Base-by-base conservation (phyloP, 2,888 invertebrate genomes). In the Erebia palarica region DNA sequence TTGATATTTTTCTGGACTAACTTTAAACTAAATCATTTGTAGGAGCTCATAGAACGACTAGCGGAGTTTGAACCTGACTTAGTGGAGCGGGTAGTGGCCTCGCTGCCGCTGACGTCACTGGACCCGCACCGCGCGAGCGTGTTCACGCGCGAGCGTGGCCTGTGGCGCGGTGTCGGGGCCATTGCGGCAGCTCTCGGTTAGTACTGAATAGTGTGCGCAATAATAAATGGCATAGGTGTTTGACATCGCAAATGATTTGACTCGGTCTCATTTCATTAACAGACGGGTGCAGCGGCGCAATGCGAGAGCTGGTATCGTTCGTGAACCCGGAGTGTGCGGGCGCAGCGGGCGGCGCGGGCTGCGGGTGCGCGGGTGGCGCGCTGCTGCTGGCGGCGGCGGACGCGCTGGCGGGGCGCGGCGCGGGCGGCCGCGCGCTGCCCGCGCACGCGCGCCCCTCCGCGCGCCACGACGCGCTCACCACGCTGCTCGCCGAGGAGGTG, bases 331-430 rank as follows among this genome's bases (percentile, higher is more conserved):
- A 74, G 71, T 75, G 81, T 75, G 68, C n/a, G 13, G 69, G 57
- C 59, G 77, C 59, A 51, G 78, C 72, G 21, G 70, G 4, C 73
- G 76, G 61, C 55, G 78, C 72, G 21, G 70, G 9, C 73, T 86
- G 87, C 80, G 27, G 51, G 57, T 95, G 84, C 79, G 94, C 96
- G 65, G 96, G 96, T 71, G 95, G 95, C 82, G 96, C 96, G 82
- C 90, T 96, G 58, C 92, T 97, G 75, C 94, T 96, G 74, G 96
- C 96, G 83, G 94, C 96, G 71, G 96, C 96, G 75, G 96, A 96
- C 86, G 96, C 96, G 86, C 92, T 97, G 77, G 95, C 95, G 71
- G 96, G 96, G 3, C 92, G 96, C 79, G 95, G 95, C 60, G 96
- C 96, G 80, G 96, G 95, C 11, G 91, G 91, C 66, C 96, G 96